phyloP scores from a whole-genome alignment of 2,113 vertebrate species.

The Turnix velox region DNA sequence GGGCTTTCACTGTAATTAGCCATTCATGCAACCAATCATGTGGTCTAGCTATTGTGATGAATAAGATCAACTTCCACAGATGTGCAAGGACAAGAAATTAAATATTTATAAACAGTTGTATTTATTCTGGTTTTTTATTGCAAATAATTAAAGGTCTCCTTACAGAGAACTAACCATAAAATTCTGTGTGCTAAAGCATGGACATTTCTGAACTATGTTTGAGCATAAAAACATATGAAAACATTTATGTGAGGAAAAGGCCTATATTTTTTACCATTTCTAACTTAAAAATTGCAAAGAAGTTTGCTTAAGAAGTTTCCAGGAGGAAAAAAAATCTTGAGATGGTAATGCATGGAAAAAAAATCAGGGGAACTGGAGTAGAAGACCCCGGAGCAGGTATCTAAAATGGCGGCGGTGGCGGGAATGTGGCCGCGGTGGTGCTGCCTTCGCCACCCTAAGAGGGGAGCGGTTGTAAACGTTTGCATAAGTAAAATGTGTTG shows the following conservation, averaged over 20 bases:
- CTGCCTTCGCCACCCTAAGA: no score
- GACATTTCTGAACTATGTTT: neutral
- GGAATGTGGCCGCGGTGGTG: no score
- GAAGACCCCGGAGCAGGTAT: no score
- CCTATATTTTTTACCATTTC: neutral
- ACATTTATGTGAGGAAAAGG: neutral
- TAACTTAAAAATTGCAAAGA: neutral
- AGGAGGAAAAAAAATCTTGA: neutral
- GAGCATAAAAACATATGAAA: neutral
- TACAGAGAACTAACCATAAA: neutral
- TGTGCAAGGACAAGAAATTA: neutral
- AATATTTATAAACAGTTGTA: neutral
- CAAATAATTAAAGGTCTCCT: neutral
- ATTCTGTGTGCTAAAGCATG: neutral
- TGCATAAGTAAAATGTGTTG: no score
- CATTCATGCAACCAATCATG: rapidly evolving
- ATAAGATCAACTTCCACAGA: neutral
- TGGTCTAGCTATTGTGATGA: neutral
- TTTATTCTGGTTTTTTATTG: neutral
- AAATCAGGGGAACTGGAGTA: no score
- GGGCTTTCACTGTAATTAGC: neutral
- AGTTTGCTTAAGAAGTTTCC: neutral
- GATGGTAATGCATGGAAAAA: neutral
- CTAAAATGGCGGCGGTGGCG: no score
- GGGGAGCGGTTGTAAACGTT: no score